phyloP scores from a whole-genome alignment of 2,888 invertebrate genomes.

The Leuctra nigra region DNA sequence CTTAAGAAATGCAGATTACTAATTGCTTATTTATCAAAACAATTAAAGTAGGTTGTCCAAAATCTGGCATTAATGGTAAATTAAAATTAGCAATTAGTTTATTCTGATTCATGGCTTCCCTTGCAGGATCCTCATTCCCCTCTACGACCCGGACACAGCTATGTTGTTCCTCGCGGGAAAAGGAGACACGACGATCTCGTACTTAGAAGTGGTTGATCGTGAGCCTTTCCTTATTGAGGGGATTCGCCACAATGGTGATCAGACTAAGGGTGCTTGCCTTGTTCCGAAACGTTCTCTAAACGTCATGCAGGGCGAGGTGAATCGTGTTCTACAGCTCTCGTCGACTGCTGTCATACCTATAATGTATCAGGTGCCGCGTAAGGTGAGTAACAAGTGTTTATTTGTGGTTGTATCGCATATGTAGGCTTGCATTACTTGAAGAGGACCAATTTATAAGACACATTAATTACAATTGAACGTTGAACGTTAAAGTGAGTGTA shows the following conservation, averaged over 20 bases:
- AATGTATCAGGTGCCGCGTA: constrained; percentile 90
- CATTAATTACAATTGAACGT: too few relatives aligned
- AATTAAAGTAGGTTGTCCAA: too few relatives aligned
- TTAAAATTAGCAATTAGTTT: too few relatives aligned
- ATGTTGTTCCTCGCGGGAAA: constrained; percentile 94
- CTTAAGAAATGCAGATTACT: too few relatives aligned
- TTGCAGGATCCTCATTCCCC: constrained; percentile 73
- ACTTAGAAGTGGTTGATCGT: constrained; percentile 83
- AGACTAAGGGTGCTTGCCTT: constrained; percentile 89
- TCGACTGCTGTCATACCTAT: constrained; percentile 83
- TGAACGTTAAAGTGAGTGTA: too few relatives aligned
- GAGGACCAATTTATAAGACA: too few relatives aligned
- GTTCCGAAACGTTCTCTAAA: constrained; percentile 87
- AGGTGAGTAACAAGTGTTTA: constrained; percentile 57
- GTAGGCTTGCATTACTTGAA: too few relatives aligned
- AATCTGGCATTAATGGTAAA: too few relatives aligned
- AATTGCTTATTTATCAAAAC: too few relatives aligned
- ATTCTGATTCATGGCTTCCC: too few relatives aligned
- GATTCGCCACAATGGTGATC: constrained; percentile 81
- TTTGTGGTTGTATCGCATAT: too few relatives aligned
- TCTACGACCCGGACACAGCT: constrained; percentile 88
- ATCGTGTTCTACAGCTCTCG: constrained; percentile 80
- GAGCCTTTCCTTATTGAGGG: constrained; percentile 89
- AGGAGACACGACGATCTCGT: constrained; percentile 86
- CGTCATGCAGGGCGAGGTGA: constrained; percentile 97